These are phyloP conservation scores for Sebastes vulpes DNA, from an alignment of 2,797 vertebrate genomes.

Conservation along the genomic window DNA sequence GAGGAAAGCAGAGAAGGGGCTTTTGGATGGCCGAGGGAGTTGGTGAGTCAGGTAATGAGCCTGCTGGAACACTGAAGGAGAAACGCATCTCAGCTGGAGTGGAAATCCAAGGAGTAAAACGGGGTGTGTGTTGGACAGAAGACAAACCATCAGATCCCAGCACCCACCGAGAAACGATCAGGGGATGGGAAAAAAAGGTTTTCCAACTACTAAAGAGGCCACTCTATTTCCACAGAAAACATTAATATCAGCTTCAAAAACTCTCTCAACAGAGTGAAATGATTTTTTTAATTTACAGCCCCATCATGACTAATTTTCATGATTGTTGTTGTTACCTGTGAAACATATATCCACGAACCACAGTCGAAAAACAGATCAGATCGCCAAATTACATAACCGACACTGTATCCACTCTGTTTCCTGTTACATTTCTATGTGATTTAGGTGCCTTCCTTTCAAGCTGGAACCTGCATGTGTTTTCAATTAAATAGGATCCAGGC, in stretches of 20 bases:
- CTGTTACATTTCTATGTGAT: slow-evolving; percentile 13
- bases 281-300: slow-evolving; percentile 12
- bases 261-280: slow-evolving; percentile 18
- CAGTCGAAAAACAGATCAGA: slow-evolving; percentile 14
- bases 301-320: slow-evolving; percentile 9
- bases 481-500: slow-evolving; percentile 14
- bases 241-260: slow-evolving; percentile 11
- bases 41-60: slow-evolving; percentile 59
- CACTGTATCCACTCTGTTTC: slow-evolving; percentile 8
- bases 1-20: slow-evolving; percentile 67
- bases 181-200: background rate
- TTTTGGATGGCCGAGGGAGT: slow-evolving; percentile 24
- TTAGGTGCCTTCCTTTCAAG: background rate
- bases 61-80: slow-evolving; percentile 36
- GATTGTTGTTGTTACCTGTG: slow-evolving; percentile 11
- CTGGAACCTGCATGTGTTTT: slow-evolving; percentile 17
- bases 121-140: slow-evolving; percentile 16
- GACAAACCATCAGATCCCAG: slow-evolving; percentile 20
- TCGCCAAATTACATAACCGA: slow-evolving; percentile 18
- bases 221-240: slow-evolving; percentile 40
- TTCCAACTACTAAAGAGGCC: slow-evolving; percentile 6
- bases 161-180: slow-evolving; percentile 9
- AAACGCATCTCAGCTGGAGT: slow-evolving; percentile 15
- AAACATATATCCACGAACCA: background rate
- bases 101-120: slow-evolving; percentile 19